These are phyloP conservation scores for Drosophila sturtevanti DNA, from an alignment of 1,140 invertebrate genomes.

Conservation along the genomic window DNA sequence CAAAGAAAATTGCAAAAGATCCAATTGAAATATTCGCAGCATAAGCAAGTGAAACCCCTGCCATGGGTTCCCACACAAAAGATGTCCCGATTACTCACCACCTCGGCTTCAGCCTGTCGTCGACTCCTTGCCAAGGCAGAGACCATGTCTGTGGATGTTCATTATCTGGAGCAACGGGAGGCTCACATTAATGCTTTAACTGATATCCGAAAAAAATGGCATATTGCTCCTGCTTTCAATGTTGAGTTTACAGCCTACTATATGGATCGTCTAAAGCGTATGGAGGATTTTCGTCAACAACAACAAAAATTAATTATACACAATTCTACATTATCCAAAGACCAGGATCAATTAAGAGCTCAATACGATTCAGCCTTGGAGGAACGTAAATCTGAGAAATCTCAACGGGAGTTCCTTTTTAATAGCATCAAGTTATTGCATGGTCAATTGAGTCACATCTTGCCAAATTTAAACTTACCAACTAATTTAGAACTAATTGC, in stretches of 20 bases:
- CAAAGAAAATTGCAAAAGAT: conserved; percentile 91
- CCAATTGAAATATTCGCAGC: conserved; percentile 88
- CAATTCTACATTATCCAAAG: conserved; percentile 88
- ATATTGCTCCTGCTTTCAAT: conserved; percentile 94
- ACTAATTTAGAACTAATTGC: conserved; percentile 83
- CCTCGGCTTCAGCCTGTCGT: conserved; percentile 93
- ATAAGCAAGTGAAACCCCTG: conserved; percentile 89
- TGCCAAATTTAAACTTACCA: conserved; percentile 85
- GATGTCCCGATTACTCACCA: conserved; percentile 94
- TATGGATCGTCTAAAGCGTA: conserved; percentile 91
- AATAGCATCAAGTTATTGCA: conserved; percentile 40
- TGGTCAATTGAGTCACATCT: conserved; percentile 66
- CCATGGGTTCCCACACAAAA: conserved; percentile 98
- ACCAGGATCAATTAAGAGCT: conserved; percentile 88
- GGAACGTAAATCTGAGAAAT: conserved; percentile 58
- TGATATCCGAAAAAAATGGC: conserved; percentile 96
- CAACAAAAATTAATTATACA: conserved; percentile 90
- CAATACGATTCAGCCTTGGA: conserved; percentile 90
- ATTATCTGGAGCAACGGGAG: conserved; percentile 90
- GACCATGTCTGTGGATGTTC: conserved; percentile 93
- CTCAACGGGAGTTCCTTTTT: conserved; percentile 34
- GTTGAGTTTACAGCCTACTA: conserved; percentile 98
- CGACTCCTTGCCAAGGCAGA: conserved; percentile 93
- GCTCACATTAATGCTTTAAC: conserved; percentile 90
- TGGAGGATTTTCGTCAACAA: conserved; percentile 90